A percentile compares a stretch with the other conserved stretches of the same genome.
Evolutionary conservation across 2,797 vertebrate species (phyloP).

Genomic region (Rhinoraja longicauda): DNA sequence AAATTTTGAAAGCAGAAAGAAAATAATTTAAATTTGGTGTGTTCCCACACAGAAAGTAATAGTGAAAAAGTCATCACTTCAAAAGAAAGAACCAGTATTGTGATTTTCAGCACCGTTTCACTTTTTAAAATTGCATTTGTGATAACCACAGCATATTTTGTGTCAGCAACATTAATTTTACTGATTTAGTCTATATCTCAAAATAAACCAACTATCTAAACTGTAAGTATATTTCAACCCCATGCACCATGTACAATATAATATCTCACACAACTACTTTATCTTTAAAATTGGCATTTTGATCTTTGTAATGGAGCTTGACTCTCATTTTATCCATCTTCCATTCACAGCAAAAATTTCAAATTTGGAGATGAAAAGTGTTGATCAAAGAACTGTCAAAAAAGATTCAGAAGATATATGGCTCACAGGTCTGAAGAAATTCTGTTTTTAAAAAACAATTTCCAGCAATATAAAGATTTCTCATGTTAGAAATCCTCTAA

Average conservation of each 20-base stretch:
- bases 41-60: background rate
- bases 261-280: background rate
- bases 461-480: background rate
- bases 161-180: background rate
- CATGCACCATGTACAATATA: background rate
- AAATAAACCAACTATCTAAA: background rate
- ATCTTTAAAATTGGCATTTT: background rate
- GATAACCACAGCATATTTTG: background rate
- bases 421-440: background rate
- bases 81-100: background rate
- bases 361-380: background rate
- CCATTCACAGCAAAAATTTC: background rate
- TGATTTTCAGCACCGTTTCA: background rate
- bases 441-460: background rate
- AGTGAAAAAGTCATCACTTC: background rate
- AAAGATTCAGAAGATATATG: background rate
- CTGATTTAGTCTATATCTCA: background rate
- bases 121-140: background rate
- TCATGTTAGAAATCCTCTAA: background rate
- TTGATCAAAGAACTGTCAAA: background rate
- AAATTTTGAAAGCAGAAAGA: background rate
- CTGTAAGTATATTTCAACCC: background rate
- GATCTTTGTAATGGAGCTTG: background rate
- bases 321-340: background rate
- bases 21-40: background rate